phyloP scores from a whole-genome alignment of 2,113 vertebrate species.

The Hymenochirus boettgeri region DNA sequence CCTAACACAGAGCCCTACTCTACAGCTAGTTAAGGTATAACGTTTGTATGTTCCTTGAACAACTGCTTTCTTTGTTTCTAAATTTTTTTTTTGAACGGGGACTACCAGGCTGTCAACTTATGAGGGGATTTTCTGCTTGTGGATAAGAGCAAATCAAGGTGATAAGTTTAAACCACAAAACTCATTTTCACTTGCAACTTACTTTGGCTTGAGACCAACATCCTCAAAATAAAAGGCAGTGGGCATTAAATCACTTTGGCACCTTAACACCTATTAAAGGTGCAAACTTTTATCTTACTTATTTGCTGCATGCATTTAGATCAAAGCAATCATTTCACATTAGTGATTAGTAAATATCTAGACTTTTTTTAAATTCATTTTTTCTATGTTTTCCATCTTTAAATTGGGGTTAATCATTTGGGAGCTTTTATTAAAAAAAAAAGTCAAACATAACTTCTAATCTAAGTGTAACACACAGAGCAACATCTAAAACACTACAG shows the following conservation, averaged over 20 bases:
- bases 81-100: slow-evolving; percentile 18
- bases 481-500: too few relatives aligned
- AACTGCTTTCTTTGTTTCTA: slow-evolving; percentile 33
- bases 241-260: slow-evolving; percentile 36
- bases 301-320: slow-evolving; percentile 2
- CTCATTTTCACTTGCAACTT: slow-evolving; percentile 38
- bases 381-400: too few relatives aligned
- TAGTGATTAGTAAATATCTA: too few relatives aligned
- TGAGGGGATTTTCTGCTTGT: slow-evolving; percentile 39
- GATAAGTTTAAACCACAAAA: slow-evolving; percentile 42
- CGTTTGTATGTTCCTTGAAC: slow-evolving; percentile 11
- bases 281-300: slow-evolving; percentile 28
- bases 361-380: too few relatives aligned
- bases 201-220: slow-evolving; percentile 35
- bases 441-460: too few relatives aligned
- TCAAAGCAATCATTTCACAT: too few relatives aligned
- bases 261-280: slow-evolving; percentile 37
- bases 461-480: too few relatives aligned
- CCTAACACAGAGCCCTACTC: slow-evolving; percentile 30
- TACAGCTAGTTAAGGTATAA: slow-evolving; percentile 20
- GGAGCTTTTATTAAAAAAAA: too few relatives aligned
- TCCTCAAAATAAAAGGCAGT: slow-evolving; percentile 30
- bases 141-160: slow-evolving; percentile 42
- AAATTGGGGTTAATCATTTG: too few relatives aligned
- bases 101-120: slow-evolving; percentile 38